Evolutionary conservation across 1,140 invertebrate species (phyloP).

Genomic region (Zaprionus camerounensis): DNA sequence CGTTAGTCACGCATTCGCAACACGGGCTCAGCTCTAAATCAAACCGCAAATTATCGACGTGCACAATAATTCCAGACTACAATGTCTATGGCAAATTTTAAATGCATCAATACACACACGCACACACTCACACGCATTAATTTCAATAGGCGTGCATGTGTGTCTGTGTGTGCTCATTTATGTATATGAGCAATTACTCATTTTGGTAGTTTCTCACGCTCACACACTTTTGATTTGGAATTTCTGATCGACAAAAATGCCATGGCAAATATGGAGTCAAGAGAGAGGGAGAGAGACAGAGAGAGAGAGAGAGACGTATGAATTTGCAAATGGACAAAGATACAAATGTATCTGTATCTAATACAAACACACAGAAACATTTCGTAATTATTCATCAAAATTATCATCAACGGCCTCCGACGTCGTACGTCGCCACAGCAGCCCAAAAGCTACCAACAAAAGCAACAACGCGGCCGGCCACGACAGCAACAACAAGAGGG

Average conservation of each 20-base stretch:
- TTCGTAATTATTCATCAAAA: constrained; percentile 78
- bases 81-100: constrained; percentile 2
- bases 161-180: constrained; percentile 22
- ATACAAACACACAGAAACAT: constrained; percentile 38
- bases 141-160: neutral
- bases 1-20: constrained; percentile 12
- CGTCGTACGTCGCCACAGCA: constrained; percentile 15
- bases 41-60: constrained; percentile 12
- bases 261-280: constrained; percentile 61
- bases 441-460: constrained; percentile 20
- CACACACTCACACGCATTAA: neutral
- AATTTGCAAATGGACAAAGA: constrained; percentile 46
- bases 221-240: constrained; percentile 57
- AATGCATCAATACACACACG: constrained; percentile 1
- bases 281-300: constrained; percentile 7
- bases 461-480: constrained; percentile 27
- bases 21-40: constrained; percentile 8
- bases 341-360: constrained; percentile 51
- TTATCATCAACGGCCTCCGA: constrained; percentile 22
- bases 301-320: neutral
- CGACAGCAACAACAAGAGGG: constrained; percentile 30
- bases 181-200: constrained; percentile 76
- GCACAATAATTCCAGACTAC: constrained; percentile 19
- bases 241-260: constrained; percentile 57
- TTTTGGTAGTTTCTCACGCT: constrained; percentile 75